phyloP scores from a whole-genome alignment of 2,797 vertebrate genomes.

The Hydrolagus colliei region DNA sequence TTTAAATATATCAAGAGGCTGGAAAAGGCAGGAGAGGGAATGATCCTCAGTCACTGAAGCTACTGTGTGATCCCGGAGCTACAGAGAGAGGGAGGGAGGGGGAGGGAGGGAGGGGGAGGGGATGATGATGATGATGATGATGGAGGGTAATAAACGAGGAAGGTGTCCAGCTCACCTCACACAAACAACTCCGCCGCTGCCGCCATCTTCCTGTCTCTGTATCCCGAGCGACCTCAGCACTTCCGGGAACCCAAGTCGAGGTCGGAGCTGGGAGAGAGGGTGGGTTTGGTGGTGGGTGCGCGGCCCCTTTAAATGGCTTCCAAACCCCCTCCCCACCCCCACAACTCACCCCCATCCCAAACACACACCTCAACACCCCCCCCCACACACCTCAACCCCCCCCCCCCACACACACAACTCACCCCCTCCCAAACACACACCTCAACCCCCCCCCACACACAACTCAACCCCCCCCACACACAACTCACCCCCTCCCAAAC shows the following conservation, averaged over 20 bases:
- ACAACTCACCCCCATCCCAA: not conserved
- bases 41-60: not conserved
- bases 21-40: too few species aligned
- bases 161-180: not conserved
- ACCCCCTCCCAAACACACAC: not conserved
- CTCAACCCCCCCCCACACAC: accelerated
- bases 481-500: slow-evolving; percentile 6
- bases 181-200: too few species aligned
- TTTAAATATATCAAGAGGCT: too few species aligned
- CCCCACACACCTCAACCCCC: accelerated
- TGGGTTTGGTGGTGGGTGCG: too few species aligned
- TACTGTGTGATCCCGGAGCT: too few species aligned
- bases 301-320: too few species aligned
- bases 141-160: too few species aligned
- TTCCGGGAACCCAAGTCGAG: not conserved
- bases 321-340: too few species aligned
- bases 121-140: too few species aligned
- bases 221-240: not conserved
- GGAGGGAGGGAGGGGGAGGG: too few species aligned
- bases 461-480: accelerated
- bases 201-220: not conserved
- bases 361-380: not conserved
- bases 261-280: too few species aligned
- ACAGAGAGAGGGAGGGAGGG: too few species aligned
- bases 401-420: not conserved